Conservation (phyloP, 2,888 invertebrate species). For the Nasonia oneida region DNA sequence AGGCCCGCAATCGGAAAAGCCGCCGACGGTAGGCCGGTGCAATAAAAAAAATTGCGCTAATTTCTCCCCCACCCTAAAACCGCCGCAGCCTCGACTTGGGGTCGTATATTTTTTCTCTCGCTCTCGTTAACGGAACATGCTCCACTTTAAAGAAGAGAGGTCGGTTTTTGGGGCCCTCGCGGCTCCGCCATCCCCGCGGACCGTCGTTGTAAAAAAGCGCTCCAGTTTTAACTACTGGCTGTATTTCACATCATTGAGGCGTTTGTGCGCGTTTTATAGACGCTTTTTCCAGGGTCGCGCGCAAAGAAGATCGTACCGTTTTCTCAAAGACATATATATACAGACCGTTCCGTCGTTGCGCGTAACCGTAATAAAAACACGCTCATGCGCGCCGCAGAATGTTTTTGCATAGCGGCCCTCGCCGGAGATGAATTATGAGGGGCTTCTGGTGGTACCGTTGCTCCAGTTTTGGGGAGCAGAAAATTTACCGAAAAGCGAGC, state of each 20-base stretch:
- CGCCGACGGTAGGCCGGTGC: neutral
- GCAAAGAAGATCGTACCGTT: neutral
- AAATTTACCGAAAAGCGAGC: conserved; percentile 28
- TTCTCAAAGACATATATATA: neutral
- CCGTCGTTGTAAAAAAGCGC: conserved; percentile 64
- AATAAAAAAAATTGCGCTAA: conserved; percentile 52
- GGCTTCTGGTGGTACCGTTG: conserved; percentile 67
- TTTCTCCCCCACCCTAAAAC: conserved; percentile 34
- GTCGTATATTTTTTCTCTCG: conserved; percentile 48
- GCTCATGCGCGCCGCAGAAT: neutral
- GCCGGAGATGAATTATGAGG: conserved; percentile 64
- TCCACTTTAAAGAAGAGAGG: conserved; percentile 23
- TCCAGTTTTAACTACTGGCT: conserved; percentile 68
- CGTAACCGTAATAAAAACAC: conserved; percentile 51
- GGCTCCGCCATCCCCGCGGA: too few relatives aligned
- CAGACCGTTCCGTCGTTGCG: neutral
- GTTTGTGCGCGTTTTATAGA: neutral
- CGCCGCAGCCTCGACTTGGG: neutral
- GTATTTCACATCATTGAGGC: conserved; percentile 65
- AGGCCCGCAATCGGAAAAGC: conserved; percentile 40
- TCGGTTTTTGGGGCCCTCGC: too few relatives aligned
- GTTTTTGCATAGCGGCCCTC: neutral
- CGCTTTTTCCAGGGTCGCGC: conserved; percentile 14
- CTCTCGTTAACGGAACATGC: conserved; percentile 29
- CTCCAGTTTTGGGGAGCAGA: conserved; percentile 66